Evolutionary conservation across 2,888 invertebrate genomes (phyloP).

Genomic region (Unio delphinus): DNA sequence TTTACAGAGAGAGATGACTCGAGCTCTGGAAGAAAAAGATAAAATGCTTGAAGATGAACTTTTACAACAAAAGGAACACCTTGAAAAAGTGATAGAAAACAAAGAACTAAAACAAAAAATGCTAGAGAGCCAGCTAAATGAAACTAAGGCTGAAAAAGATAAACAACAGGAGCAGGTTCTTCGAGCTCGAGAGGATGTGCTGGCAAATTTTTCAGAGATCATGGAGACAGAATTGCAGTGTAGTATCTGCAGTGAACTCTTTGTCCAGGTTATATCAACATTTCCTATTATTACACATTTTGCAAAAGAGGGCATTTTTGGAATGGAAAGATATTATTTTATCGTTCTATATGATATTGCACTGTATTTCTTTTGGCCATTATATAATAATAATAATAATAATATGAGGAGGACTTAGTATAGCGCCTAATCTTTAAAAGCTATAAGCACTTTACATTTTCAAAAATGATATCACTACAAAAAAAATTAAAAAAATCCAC

Average conservation of each 20-base stretch:
- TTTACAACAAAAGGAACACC: conserved; percentile 39
- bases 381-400: too few species aligned
- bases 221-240: conserved; percentile 79
- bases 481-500: too few species aligned
- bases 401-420: too few species aligned
- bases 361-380: too few species aligned
- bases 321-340: not conserved
- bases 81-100: conserved; percentile 49
- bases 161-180: conserved; percentile 54
- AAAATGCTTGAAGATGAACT: conserved; percentile 53
- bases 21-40: conserved; percentile 74
- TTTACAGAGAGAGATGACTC: conserved; percentile 75
- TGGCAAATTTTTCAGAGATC: conserved; percentile 63
- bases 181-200: conserved; percentile 56
- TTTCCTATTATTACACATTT: too few species aligned
- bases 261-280: conserved; percentile 74
- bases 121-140: conserved; percentile 59
- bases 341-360: too few species aligned
- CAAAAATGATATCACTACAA: too few species aligned
- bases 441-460: too few species aligned
- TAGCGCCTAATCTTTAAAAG: too few species aligned
- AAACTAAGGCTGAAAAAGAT: conserved; percentile 55
- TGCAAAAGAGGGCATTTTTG: not conserved
- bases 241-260: conserved; percentile 83
- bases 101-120: conserved; percentile 63